These are phyloP conservation scores for Bubo bubo DNA, from an alignment of 2,113 vertebrate species.

Conservation along the genomic window DNA sequence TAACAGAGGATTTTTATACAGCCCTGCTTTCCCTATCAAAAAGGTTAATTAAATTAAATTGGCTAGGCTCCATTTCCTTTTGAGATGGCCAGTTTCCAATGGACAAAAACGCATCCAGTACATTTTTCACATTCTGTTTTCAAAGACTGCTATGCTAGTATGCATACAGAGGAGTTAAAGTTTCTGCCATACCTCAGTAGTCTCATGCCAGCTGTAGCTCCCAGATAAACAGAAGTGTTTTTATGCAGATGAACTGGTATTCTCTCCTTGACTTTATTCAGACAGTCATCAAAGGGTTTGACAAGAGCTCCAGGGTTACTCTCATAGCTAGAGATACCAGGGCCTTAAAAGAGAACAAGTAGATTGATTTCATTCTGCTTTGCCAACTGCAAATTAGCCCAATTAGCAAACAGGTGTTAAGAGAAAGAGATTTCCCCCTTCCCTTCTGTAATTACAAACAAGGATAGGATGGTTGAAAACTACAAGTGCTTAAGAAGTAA, in stretches of 20 bases:
- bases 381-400: background rate
- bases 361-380: conserved; percentile 12
- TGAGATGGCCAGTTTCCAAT: background rate
- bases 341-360: conserved; percentile 78
- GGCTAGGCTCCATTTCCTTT: conserved; percentile 12
- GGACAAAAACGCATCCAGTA: background rate
- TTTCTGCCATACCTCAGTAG: conserved; percentile 83
- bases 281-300: conserved; percentile 78
- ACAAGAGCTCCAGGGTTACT: conserved; percentile 62
- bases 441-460: background rate
- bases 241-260: conserved; percentile 81
- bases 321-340: conserved; percentile 86
- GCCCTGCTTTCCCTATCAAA: background rate
- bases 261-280: conserved; percentile 70
- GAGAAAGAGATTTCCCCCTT: background rate
- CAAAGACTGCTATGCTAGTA: background rate
- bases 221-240: conserved; percentile 83
- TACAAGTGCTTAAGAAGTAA: background rate
- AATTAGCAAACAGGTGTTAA: background rate
- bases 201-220: conserved; percentile 97
- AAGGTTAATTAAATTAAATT: conserved; percentile 28
- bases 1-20: background rate
- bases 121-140: background rate
- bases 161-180: background rate
- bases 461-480: background rate